Conservation (phyloP, 2,888 invertebrate species). For the Amphipoea lucens region DNA sequence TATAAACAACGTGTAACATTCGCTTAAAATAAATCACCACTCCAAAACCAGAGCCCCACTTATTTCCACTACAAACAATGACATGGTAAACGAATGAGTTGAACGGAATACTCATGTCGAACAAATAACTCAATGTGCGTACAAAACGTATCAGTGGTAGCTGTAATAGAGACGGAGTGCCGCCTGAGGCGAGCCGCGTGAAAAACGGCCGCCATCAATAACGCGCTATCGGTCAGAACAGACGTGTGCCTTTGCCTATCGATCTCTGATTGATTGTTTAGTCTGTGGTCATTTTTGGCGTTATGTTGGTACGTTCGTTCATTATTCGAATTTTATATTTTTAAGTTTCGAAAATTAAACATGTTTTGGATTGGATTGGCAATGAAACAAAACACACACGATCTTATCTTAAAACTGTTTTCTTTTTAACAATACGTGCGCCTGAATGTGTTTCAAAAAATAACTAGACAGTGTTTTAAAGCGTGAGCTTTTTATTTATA, state of each 20-base stretch:
- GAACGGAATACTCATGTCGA: constrained; percentile 61
- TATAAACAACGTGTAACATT: constrained; percentile 6
- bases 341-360: neutral
- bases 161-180: constrained; percentile 77
- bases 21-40: constrained; percentile 41
- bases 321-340: neutral
- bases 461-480: neutral
- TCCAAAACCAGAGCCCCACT: constrained; percentile 59
- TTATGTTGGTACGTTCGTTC: neutral
- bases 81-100: constrained; percentile 57
- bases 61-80: constrained; percentile 61
- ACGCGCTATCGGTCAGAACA: constrained; percentile 74
- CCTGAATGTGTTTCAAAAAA: too few species aligned
- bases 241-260: constrained; percentile 68
- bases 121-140: constrained; percentile 69
- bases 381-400: neutral
- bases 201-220: constrained; percentile 85
- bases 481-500: neutral
- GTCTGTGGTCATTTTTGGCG: constrained; percentile 48
- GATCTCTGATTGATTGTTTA: constrained; percentile 75
- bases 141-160: constrained; percentile 68
- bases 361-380: neutral
- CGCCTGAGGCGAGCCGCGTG: constrained; percentile 73
- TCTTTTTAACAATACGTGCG: too few species aligned
- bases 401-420: too few species aligned